Evolutionary conservation across 2,797 vertebrate genomes (phyloP).

Genomic region (Eidolon dupreanum): DNA sequence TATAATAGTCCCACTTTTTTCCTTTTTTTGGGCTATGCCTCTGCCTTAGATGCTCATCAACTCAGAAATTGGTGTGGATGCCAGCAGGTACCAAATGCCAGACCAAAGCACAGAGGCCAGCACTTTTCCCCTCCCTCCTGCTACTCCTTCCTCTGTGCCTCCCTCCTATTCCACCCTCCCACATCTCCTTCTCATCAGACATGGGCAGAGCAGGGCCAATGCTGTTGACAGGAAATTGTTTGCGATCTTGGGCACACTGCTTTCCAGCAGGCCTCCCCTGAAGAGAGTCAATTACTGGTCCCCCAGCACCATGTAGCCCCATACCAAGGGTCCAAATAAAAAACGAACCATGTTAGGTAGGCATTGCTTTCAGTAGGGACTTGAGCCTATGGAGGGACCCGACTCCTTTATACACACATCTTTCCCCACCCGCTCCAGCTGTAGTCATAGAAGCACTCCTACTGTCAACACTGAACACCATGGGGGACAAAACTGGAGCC

Average conservation of each 20-base stretch:
- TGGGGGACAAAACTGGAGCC: background rate
- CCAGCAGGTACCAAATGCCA: background rate
- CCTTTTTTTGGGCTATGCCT: background rate
- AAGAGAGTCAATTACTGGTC: background rate
- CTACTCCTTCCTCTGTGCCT: background rate
- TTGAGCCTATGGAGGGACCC: background rate
- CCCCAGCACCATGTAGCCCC: background rate
- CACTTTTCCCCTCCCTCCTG: background rate
- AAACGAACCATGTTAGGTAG: background rate
- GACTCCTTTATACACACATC: background rate
- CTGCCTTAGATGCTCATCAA: background rate
- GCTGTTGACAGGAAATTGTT: slow-evolving; percentile 42
- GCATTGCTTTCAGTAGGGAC: background rate
- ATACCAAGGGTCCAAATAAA: background rate
- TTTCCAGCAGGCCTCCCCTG: slow-evolving; percentile 34
- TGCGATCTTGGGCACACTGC: background rate
- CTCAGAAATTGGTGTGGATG: background rate
- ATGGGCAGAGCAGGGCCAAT: background rate
- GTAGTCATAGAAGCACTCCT: background rate
- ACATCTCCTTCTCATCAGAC: background rate
- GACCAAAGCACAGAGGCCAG: background rate
- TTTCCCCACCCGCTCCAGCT: background rate
- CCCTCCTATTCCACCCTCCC: background rate
- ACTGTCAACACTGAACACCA: background rate
- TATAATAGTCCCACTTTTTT: background rate